A percentile compares a stretch with the other conserved stretches of the same genome.
Evolutionary conservation across 1,140 invertebrate genomes (phyloP).

Genomic region (Ostrea denselamellosa): DNA sequence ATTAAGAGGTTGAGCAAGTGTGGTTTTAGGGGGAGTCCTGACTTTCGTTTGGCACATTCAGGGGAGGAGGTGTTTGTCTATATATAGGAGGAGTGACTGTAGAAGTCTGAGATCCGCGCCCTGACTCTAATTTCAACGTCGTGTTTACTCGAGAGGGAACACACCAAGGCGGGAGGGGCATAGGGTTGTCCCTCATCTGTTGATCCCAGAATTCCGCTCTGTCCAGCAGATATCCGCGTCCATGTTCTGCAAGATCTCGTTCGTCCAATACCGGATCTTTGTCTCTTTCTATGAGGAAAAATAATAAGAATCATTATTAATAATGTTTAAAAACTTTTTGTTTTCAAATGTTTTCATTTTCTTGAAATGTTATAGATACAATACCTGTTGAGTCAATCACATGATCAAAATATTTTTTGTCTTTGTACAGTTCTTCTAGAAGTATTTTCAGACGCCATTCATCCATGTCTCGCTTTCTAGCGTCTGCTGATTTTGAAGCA

Average conservation of each 20-base stretch:
- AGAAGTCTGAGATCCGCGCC: slow-evolving; percentile 44
- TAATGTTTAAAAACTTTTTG: neutral
- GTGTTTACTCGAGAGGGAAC: slow-evolving; percentile 51
- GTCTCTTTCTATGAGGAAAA: slow-evolving; percentile 19
- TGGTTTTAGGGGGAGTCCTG: neutral
- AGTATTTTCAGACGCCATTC: slow-evolving; percentile 54
- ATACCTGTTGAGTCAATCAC: slow-evolving; percentile 58
- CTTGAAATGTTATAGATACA: neutral
- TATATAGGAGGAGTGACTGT: slow-evolving; percentile 38
- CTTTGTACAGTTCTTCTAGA: slow-evolving; percentile 62
- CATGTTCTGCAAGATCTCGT: slow-evolving; percentile 54
- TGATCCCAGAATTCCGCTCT: slow-evolving; percentile 59
- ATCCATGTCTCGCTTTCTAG: slow-evolving; percentile 48
- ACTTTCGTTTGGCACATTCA: slow-evolving; percentile 15
- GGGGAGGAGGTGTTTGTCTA: neutral
- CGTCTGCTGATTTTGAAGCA: slow-evolving; percentile 53
- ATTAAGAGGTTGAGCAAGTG: neutral
- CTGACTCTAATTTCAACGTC: slow-evolving; percentile 42
- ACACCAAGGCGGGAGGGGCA: slow-evolving; percentile 52
- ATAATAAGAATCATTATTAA: neutral
- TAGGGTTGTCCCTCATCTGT: slow-evolving; percentile 26
- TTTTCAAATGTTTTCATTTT: neutral
- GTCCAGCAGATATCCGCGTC: slow-evolving; percentile 57
- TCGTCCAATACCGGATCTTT: slow-evolving; percentile 47
- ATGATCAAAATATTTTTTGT: slow-evolving; percentile 65